A percentile compares a stretch with the other conserved stretches of the same genome.
phyloP scores from a whole-genome alignment of 64 coral and sea anemone species.

The Stichodactyla helianthus region DNA sequence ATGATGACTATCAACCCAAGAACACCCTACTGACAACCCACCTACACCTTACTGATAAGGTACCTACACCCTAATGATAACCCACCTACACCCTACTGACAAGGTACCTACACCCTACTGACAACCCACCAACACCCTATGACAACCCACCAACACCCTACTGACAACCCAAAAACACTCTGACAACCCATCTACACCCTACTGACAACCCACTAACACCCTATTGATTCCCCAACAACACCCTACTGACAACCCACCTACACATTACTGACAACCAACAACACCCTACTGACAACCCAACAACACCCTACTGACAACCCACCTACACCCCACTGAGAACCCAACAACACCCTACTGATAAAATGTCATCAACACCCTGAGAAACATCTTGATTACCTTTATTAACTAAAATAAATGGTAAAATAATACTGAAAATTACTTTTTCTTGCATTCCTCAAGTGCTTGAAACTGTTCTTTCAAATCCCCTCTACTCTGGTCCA shows the following conservation, averaged over 20 bases:
- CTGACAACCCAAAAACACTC: not conserved
- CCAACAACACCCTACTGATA: not conserved
- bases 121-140: not conserved
- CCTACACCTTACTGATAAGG: too few species aligned
- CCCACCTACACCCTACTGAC: not conserved
- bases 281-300: not conserved
- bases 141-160: not conserved
- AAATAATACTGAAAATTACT: constrained; percentile 23
- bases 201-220: not conserved
- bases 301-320: not conserved
- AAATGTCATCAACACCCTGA: not conserved
- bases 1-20: too few species aligned
- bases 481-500: constrained; percentile 66
- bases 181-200: not conserved
- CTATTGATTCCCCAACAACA: not conserved
- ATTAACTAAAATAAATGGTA: too few species aligned
- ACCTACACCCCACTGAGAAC: not conserved
- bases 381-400: not conserved
- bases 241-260: not conserved
- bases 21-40: too few species aligned
- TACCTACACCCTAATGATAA: not conserved
- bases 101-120: not conserved
- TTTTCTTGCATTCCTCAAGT: constrained; percentile 67
- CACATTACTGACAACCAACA: not conserved
- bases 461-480: constrained; percentile 64